Evolutionary conservation across 2,888 invertebrate genomes (phyloP).

Genomic region (Catotricha subobsoleta): DNA sequence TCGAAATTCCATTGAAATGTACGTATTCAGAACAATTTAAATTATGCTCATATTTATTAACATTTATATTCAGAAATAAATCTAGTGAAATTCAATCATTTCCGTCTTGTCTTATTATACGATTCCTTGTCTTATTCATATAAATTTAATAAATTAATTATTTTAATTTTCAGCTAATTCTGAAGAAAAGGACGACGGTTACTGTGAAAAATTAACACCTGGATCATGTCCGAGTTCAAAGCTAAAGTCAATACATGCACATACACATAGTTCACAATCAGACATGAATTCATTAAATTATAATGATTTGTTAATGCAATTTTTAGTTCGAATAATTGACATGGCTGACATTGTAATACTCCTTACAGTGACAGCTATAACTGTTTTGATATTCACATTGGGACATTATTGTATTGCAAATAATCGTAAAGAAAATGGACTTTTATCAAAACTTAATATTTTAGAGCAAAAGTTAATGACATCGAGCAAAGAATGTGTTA

Average conservation of each 20-base stretch:
- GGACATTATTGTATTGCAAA: slow-evolving; percentile 65
- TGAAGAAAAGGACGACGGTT: slow-evolving; percentile 12
- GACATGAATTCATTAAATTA: slow-evolving; percentile 9
- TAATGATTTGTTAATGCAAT: slow-evolving; percentile 16
- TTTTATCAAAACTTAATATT: slow-evolving; percentile 48
- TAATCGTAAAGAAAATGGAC: slow-evolving; percentile 46
- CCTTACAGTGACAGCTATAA: slow-evolving; percentile 47
- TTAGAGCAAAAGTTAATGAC: slow-evolving; percentile 43
- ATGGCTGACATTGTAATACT: slow-evolving; percentile 36
- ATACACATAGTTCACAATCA: neutral
- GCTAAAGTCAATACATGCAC: neutral
- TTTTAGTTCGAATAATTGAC: slow-evolving; percentile 20
- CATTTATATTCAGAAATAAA: too few relatives aligned
- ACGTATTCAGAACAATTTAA: too few relatives aligned
- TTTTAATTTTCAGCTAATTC: too few relatives aligned
- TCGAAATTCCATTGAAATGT: too few relatives aligned
- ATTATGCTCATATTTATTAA: too few relatives aligned
- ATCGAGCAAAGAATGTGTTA: slow-evolving; percentile 42
- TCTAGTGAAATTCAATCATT: too few relatives aligned
- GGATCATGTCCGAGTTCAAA: slow-evolving; percentile 13
- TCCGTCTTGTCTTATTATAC: too few relatives aligned
- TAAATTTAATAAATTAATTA: too few relatives aligned
- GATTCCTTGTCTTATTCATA: too few relatives aligned
- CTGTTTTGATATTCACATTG: slow-evolving; percentile 52
- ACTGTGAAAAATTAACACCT: slow-evolving; percentile 17